A percentile compares a stretch with the other conserved stretches of the same genome.
These are phyloP conservation scores for Anguilla pacifica DNA, from an alignment of 2,797 vertebrate species.

Conservation along the genomic window DNA sequence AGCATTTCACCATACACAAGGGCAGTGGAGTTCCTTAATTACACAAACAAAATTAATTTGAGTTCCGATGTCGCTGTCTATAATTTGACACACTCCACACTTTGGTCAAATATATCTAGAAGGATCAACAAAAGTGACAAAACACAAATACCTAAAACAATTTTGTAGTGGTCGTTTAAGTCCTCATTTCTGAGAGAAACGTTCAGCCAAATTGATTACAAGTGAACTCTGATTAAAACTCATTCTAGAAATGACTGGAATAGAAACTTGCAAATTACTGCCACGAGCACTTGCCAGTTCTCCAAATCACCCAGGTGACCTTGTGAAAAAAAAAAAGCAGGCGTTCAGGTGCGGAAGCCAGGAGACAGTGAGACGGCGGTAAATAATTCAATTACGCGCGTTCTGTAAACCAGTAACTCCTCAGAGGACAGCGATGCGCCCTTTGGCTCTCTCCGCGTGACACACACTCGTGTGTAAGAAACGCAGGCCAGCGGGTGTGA, in stretches of 20 bases:
- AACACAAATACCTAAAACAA: background rate
- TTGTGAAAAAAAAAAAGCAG: background rate
- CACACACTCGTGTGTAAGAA: background rate
- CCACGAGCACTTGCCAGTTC: background rate
- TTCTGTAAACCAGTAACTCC: background rate
- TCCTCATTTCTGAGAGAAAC: no score
- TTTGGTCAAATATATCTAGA: background rate
- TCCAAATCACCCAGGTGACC: background rate
- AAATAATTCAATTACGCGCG: background rate
- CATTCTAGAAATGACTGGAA: background rate
- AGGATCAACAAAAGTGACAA: background rate
- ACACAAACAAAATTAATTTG: background rate
- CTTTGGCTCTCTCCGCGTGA: background rate
- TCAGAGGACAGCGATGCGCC: background rate
- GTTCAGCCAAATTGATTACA: background rate
- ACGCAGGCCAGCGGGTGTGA: background rate
- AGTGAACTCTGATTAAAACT: background rate
- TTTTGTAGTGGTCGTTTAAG: background rate
- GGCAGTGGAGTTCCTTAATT: background rate
- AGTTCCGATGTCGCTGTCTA: background rate
- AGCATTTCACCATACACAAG: background rate
- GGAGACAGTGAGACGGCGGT: background rate
- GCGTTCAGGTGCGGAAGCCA: background rate
- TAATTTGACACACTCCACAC: background rate
- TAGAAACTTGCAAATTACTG: background rate